Conservation (phyloP, 2,888 invertebrate genomes). For the Homarus gammarus region DNA sequence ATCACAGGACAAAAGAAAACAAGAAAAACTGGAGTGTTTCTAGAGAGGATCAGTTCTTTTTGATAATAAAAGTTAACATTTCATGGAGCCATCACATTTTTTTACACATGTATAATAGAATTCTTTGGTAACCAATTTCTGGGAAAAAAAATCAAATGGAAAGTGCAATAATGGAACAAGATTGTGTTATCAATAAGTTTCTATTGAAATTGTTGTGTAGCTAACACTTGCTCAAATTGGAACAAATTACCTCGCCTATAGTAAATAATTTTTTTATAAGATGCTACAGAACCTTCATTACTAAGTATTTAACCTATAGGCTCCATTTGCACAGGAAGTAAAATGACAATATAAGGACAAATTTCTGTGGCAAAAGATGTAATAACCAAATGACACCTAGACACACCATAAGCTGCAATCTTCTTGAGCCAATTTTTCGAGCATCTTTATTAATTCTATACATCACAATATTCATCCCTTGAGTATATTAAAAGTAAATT, state of each 20-base stretch:
- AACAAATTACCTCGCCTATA: constrained; percentile 9
- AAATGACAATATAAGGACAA: constrained; percentile 25
- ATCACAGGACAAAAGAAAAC: constrained; percentile 57
- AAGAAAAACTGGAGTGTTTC: constrained; percentile 56
- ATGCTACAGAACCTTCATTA: constrained; percentile 26
- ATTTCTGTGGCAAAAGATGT: constrained; percentile 48
- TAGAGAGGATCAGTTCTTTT: constrained; percentile 32
- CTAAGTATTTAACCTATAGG: constrained; percentile 14
- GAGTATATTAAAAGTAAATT: too few species aligned
- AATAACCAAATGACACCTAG: constrained; percentile 30
- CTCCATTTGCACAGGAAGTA: constrained; percentile 33
- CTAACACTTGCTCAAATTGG: background rate
- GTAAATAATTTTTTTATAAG: constrained; percentile 14
- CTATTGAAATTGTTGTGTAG: background rate
- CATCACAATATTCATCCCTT: too few species aligned
- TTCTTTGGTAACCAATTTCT: constrained; percentile 43
- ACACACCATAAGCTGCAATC: constrained; percentile 27
- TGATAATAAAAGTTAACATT: background rate
- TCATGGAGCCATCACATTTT: background rate
- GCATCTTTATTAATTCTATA: too few species aligned
- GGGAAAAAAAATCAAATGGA: background rate
- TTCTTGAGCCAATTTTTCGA: too few species aligned
- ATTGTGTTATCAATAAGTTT: background rate
- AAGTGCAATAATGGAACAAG: constrained; percentile 1
- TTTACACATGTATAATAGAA: background rate